phyloP scores from a whole-genome alignment of 2,797 vertebrate genomes.

The Gymnoscopelus braueri region DNA sequence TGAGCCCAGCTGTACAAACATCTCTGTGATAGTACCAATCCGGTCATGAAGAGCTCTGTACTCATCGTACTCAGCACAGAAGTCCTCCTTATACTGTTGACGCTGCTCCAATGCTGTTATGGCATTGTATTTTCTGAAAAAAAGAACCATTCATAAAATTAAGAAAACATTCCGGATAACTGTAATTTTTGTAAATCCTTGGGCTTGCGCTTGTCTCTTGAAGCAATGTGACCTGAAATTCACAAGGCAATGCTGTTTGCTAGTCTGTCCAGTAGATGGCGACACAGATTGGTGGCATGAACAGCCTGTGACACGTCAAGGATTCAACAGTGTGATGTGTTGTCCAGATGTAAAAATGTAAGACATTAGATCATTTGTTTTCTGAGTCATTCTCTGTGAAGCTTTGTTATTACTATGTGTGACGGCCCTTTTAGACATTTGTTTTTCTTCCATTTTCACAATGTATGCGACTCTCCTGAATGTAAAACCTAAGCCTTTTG shows the following conservation, averaged over 20 bases:
- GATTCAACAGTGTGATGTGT: conserved; percentile 53
- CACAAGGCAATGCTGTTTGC: background rate
- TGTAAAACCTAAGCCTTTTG: conserved; percentile 30
- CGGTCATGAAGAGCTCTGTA: conserved; percentile 83
- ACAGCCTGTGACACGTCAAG: conserved; percentile 41
- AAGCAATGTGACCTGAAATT: background rate
- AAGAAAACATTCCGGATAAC: background rate
- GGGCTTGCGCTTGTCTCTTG: background rate
- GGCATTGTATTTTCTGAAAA: conserved; percentile 81
- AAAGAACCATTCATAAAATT: background rate
- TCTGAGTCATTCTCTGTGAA: conserved; percentile 36
- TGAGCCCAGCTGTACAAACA: conserved; percentile 86
- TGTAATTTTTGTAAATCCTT: conserved; percentile 10
- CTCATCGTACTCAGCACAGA: conserved; percentile 86
- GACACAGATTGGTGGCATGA: conserved; percentile 31
- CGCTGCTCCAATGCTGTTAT: conserved; percentile 82
- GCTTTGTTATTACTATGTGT: conserved; percentile 25
- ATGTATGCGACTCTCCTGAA: conserved; percentile 52
- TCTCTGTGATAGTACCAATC: conserved; percentile 81
- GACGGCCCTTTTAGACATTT: conserved; percentile 47
- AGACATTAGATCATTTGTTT: conserved; percentile 62
- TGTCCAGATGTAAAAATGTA: conserved; percentile 69
- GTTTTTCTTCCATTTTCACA: conserved; percentile 32
- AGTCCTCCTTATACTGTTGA: conserved; percentile 86
- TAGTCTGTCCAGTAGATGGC: conserved; percentile 61